Percentiles rank a stretch among this genome's conserved stretches.
These are phyloP conservation scores for Drosophila dunni DNA, from an alignment of 1,140 invertebrate species.

Conservation along the genomic window DNA sequence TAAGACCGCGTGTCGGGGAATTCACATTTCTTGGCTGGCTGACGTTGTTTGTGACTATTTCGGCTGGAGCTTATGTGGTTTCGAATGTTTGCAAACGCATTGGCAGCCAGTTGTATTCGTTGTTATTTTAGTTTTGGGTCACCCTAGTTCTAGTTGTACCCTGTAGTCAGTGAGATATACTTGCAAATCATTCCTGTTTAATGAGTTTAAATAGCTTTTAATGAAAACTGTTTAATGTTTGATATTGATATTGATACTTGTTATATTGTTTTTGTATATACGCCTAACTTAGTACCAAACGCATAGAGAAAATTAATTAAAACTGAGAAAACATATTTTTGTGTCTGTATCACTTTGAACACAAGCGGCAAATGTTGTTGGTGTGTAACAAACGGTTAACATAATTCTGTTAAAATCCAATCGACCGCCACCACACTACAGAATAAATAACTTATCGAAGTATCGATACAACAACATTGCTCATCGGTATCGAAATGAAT, in stretches of 20 bases:
- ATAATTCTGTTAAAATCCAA: background rate
- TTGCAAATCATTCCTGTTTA: conserved; percentile 71
- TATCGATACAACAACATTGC: background rate
- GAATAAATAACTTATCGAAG: background rate
- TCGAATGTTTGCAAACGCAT: conserved; percentile 76
- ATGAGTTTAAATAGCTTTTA: conserved; percentile 52
- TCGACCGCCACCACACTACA: background rate
- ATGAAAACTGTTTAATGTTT: conserved; percentile 60
- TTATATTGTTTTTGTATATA: conserved; percentile 73
- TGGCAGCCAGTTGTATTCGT: conserved; percentile 80
- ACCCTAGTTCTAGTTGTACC: conserved; percentile 35
- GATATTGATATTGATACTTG: conserved; percentile 60
- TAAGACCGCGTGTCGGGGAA: conserved; percentile 66
- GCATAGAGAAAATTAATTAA: conserved; percentile 56
- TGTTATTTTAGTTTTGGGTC: conserved; percentile 72
- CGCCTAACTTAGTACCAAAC: conserved; percentile 60
- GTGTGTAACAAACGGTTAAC: background rate
- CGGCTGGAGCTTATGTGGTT: conserved; percentile 74
- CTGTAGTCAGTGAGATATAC: conserved; percentile 60
- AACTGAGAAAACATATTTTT: conserved; percentile 3
- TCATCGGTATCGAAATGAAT: conserved; percentile 14
- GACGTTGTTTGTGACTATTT: conserved; percentile 75
- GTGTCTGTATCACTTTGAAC: background rate
- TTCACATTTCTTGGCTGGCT: conserved; percentile 81
- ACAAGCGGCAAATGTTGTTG: background rate